Base-by-base conservation (phyloP, 2,888 invertebrate species). In the Monochamus alternatus region DNA sequence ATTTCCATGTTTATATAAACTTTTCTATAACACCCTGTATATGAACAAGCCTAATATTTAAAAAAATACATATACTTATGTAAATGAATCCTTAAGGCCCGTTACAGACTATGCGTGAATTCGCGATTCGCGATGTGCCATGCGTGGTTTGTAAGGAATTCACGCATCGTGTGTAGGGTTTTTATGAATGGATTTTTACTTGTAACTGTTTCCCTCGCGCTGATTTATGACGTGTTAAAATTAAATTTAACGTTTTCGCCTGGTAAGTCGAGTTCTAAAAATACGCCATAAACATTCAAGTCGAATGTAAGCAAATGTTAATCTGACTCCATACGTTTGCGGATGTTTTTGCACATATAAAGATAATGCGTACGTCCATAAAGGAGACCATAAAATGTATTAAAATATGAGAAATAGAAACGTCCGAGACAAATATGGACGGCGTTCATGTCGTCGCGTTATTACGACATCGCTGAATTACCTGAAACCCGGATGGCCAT, bases 351-450 rank as follows among this genome's bases (percentile, higher is more conserved):
- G 22, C 55, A 7, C 7, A n/a, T 55, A 14, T 55, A 55, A 55
- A 55, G 55, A 55, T 55, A 55, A 55, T 55, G 55, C 12, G n/a
- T 1, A 14, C n/a, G 55, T n/a, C 55, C 55, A n/a, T 22, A 55
- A 55, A 55, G 55, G 7, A 55, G n/a, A 22, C 55, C n/a, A 22
- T 55, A 55, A 55, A 55, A 55, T 22, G 14, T 7, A 5, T 55
- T 55, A 22, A 55, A 55, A 14, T 55, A 55, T 55, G 55, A 22
- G 22, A 55, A 55, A 55, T 55, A 22, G 55, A 55, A 55, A 55
- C 14, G 14, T n/a, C 7, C 14, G 1, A 3, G 55, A 22, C 55
- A 55, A 55, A 55, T 55, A 55, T 55, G 55, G 55, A 55, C 55
- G 5, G 22, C 14, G 55, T 14, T 5, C 55, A 55, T 55, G 55